Percentiles rank a stretch among this genome's conserved stretches.
phyloP scores from a whole-genome alignment of 2,888 invertebrate genomes.

The Troides aeacus region DNA sequence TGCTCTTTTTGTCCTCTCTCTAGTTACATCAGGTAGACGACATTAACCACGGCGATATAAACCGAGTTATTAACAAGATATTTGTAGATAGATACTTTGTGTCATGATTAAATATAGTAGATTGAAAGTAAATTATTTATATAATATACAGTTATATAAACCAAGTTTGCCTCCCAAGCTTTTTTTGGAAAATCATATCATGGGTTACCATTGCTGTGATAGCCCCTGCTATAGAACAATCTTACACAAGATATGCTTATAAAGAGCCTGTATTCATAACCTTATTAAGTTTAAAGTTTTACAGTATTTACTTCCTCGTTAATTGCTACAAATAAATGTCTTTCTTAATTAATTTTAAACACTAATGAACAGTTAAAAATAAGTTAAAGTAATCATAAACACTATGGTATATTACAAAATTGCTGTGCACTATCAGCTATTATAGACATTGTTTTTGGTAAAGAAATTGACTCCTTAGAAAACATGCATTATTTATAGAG shows the following conservation, averaged over 20 bases:
- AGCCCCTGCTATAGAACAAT: neutral
- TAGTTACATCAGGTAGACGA: neutral
- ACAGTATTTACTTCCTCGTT: neutral
- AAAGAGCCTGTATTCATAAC: neutral
- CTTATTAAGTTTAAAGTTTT: neutral
- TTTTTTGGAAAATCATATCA: neutral
- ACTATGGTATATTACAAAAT: neutral
- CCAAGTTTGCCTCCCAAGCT: neutral
- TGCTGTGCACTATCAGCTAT: too few relatives aligned
- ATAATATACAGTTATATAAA: neutral
- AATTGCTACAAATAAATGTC: neutral
- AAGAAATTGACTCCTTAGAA: neutral
- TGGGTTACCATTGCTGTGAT: neutral
- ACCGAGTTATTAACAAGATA: neutral
- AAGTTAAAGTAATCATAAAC: neutral
- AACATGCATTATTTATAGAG: neutral
- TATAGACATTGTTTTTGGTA: neutral
- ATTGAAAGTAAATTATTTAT: neutral
- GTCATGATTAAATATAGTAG: neutral
- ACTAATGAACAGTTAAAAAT: neutral
- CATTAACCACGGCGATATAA: neutral
- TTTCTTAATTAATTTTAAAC: neutral
- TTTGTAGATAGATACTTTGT: neutral
- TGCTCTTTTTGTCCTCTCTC: slow-evolving; percentile 5
- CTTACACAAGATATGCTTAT: neutral